Conservation (phyloP, 2,113 vertebrate genomes). For the Perccottus glenii region DNA sequence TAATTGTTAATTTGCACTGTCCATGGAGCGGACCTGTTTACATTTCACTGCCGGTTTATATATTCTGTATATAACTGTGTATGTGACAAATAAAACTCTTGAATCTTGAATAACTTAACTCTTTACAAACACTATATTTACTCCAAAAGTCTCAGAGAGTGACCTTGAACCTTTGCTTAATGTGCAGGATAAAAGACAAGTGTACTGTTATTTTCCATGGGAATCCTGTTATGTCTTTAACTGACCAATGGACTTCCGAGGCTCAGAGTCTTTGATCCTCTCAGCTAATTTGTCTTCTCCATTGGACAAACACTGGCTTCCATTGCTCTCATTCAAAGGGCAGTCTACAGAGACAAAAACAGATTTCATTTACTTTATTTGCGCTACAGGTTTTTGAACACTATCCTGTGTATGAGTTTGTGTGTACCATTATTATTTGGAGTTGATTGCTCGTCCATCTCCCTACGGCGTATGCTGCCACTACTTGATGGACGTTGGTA, state of each 20-base stretch:
- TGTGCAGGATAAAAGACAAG: no score
- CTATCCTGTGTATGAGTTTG: neutral
- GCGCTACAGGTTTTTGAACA: neutral
- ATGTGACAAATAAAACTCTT: no score
- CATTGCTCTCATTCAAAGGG: constrained; percentile 73
- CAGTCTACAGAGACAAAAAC: constrained; percentile 69
- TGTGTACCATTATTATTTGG: constrained; percentile 73
- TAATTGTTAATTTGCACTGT: no score
- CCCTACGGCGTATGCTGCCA: constrained; percentile 79
- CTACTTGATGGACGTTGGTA: constrained; percentile 70
- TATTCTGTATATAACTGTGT: no score
- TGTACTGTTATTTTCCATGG: neutral
- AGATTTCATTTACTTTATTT: neutral
- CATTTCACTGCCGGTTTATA: no score
- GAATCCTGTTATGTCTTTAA: constrained; percentile 1
- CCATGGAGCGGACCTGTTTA: no score
- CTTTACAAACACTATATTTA: no score
- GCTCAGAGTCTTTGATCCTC: constrained; percentile 76
- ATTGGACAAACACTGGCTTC: constrained; percentile 79
- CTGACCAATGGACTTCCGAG: constrained; percentile 84
- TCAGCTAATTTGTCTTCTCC: constrained; percentile 84
- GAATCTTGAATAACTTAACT: no score
- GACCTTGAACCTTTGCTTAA: no score
- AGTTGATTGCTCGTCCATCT: constrained; percentile 74
- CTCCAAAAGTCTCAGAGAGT: no score